phyloP scores from a whole-genome alignment of 2,888 invertebrate species.

The Noctua janthe region DNA sequence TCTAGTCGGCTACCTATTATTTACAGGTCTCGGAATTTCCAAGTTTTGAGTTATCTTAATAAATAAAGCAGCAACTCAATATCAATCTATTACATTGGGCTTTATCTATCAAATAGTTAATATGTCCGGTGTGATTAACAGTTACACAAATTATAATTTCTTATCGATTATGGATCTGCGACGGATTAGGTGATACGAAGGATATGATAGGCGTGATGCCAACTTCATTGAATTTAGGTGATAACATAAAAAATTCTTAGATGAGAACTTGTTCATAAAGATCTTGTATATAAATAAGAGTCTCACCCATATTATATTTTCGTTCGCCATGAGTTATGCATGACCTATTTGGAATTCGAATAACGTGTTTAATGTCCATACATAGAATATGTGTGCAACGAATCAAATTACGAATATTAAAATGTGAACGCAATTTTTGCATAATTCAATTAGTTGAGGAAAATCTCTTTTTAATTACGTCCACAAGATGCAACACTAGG shows the following conservation, averaged over 20 bases:
- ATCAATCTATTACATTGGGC: neutral
- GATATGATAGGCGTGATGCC: neutral
- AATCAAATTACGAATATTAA: neutral
- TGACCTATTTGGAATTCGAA: neutral
- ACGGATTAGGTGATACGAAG: neutral
- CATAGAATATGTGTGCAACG: neutral
- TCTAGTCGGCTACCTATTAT: neutral
- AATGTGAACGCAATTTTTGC: slow-evolving; percentile 10
- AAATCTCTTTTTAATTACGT: neutral
- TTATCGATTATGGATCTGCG: slow-evolving; percentile 3
- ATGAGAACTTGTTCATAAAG: neutral
- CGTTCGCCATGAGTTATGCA: neutral
- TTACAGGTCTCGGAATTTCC: neutral
- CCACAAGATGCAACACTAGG: slow-evolving; percentile 11
- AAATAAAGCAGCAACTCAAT: neutral
- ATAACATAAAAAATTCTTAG: neutral
- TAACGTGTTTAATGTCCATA: neutral
- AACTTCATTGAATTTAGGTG: slow-evolving; percentile 8
- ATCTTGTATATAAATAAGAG: neutral
- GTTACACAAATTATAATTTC: neutral
- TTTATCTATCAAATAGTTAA: slow-evolving; percentile 8
- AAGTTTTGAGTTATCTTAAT: neutral
- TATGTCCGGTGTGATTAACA: neutral
- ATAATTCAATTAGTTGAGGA: slow-evolving; percentile 15
- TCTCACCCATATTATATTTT: neutral